Base-by-base conservation (phyloP, 2,888 invertebrate genomes). In the Ophion ellenae region DNA sequence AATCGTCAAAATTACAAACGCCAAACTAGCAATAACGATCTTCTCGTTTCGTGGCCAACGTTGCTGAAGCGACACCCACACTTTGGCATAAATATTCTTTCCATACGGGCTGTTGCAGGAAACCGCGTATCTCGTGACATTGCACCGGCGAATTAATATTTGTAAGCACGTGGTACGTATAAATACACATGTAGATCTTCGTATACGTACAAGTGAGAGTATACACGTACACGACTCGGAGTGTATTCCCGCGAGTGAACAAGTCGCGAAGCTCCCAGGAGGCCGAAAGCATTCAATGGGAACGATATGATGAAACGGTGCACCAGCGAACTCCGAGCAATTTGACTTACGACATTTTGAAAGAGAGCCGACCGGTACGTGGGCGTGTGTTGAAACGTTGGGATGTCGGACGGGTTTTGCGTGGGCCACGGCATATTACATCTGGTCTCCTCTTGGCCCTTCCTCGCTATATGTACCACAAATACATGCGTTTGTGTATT, bases 341-440 rank as follows among this genome's bases (percentile, higher is more conserved):
- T 93, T 93, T 93, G 93, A 93, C 93, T 93, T 92, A 92, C 91
- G 92, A 91, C 92, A 92, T 91, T 92, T 91, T 92, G 90, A 92
- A 92, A 92, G 92, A 91, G 89, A 91, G 91, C 92, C 93, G 92
- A 91, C 90, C 73, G 71, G 11, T 73, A 90, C 91, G 92, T 93
- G 91, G 93, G 93, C 92, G 93, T 93, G 92, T 92, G 93, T 91
- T 93, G 93, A 93, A 93, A 93, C 92, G 93, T 91, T 90, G 91
- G 90, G 90, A 92, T 88, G 93, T 92, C 90, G 90, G 93, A 93
- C 92, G 92, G 92, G 90, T 91, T 92, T 92, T 92, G 93, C 93
- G 93, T 93, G 93, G 93, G 93, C 91, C 89, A 84, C 86, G 89
- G 90, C 90, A 91, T 90, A 93, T 93, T 92, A 92, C 93, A 93